Conservation (phyloP, 2,888 invertebrate genomes). For the Apamea sordens region DNA sequence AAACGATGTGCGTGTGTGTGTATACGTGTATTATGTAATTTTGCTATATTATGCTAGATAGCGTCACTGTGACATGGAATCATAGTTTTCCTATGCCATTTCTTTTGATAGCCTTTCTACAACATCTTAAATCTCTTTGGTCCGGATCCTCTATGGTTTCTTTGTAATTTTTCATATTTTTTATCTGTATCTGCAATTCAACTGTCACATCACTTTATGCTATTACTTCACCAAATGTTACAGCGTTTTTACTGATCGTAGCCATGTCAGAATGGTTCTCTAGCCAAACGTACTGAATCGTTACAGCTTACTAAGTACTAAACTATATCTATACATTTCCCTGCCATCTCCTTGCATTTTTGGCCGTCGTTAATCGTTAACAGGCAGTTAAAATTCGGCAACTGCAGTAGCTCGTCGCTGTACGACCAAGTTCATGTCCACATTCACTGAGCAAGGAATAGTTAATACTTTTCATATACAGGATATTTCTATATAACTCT, state of each 20-base stretch:
- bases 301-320: background rate
- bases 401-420: constrained; percentile 26
- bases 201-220: too few species aligned
- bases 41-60: too few species aligned
- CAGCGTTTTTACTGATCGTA: background rate
- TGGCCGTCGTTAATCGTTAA: constrained; percentile 16
- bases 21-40: too few species aligned
- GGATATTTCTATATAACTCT: constrained; percentile 19
- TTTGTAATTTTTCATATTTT: background rate
- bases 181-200: background rate
- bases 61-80: too few species aligned
- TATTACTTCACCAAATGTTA: background rate
- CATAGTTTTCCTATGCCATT: too few species aligned
- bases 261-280: background rate
- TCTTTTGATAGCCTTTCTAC: too few species aligned
- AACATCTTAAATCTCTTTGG: too few species aligned
- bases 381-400: constrained; percentile 33
- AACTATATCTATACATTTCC: constrained; percentile 1
- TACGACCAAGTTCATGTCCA: constrained; percentile 48
- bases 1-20: too few species aligned
- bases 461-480: constrained; percentile 48
- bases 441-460: constrained; percentile 49
- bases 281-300: background rate
- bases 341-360: constrained; percentile 24
- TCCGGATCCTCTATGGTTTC: too few species aligned